Base-by-base conservation (phyloP, 1,140 invertebrate genomes). In the Adelges cooleyi region DNA sequence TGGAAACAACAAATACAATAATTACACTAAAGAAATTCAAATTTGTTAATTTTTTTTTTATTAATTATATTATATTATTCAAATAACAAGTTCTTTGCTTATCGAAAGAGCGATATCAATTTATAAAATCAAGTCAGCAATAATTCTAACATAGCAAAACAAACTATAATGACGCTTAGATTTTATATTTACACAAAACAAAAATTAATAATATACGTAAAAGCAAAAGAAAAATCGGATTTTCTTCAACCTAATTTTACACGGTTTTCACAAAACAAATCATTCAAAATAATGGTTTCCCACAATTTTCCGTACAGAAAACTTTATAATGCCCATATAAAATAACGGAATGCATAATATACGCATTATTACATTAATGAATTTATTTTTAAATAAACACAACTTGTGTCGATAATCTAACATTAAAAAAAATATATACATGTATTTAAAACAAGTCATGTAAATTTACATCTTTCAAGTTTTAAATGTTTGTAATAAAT, bases 11-110 rank as follows among this genome's bases (percentile, higher is more conserved):
- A n/a, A n/a, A n/a, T n/a, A n/a, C n/a, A n/a, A n/a, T n/a, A n/a
- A n/a, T n/a, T n/a, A n/a, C n/a, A n/a, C n/a, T n/a, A n/a, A n/a
- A n/a, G n/a, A n/a, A n/a, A n/a, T n/a, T n/a, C n/a, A n/a, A n/a
- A n/a, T n/a, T n/a, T n/a, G n/a, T n/a, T 44, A 59, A 18, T 59
- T 59, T 59, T 42, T 56, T 56, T 40, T 40, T 53, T 53, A 54
- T 36, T 40, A 27, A 36, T 56, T 56, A 56, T 46, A 62, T 46
- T 62, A 62, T 62, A 46, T 44, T 62, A 62, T 48, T 25, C 56
- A 62, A 62, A 62, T 62, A 62, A 62, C 56, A 62, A 62, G 44
- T 62, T 46, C 46, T 44, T 59, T 11, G 44, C 42, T 8, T 48
- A 33, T 33, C 11, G 5, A 46, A 25, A 46, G 42, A 46, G 42